phyloP scores from a whole-genome alignment of 2,113 vertebrate genomes.

The Silurus meridionalis region DNA sequence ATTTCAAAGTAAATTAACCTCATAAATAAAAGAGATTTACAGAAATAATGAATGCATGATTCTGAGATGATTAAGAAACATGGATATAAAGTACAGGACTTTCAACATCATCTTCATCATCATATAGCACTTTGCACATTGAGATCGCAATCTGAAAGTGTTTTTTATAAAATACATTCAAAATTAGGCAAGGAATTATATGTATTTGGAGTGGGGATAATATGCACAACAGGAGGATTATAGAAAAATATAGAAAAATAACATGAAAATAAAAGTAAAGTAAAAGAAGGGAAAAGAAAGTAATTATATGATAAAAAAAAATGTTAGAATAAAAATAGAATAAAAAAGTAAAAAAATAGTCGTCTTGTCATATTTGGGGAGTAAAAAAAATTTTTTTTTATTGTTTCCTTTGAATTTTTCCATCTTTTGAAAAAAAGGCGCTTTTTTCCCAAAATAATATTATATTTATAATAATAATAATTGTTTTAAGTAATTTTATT shows the following conservation, averaged over 20 bases:
- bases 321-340: background rate
- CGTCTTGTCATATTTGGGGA: too few species aligned
- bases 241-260: background rate
- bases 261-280: background rate
- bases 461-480: too few species aligned
- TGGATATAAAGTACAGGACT: background rate
- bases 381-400: too few species aligned
- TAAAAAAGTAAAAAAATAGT: too few species aligned
- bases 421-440: too few species aligned
- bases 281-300: too few species aligned
- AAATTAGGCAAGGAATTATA: background rate
- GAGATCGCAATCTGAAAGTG: background rate
- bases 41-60: background rate
- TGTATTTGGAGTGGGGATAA: too few species aligned
- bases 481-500: too few species aligned
- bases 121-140: background rate
- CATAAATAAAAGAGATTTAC: background rate
- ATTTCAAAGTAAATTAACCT: background rate
- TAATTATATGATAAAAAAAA: background rate
- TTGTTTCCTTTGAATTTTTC: too few species aligned
- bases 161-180: background rate
- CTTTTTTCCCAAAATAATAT: too few species aligned
- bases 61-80: background rate
- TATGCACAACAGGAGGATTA: background rate
- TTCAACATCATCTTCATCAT: background rate